A percentile compares a stretch with the other conserved stretches of the same genome.
Conservation (phyloP, 2,888 invertebrate species). For the Tetramorium bicarinatum region DNA sequence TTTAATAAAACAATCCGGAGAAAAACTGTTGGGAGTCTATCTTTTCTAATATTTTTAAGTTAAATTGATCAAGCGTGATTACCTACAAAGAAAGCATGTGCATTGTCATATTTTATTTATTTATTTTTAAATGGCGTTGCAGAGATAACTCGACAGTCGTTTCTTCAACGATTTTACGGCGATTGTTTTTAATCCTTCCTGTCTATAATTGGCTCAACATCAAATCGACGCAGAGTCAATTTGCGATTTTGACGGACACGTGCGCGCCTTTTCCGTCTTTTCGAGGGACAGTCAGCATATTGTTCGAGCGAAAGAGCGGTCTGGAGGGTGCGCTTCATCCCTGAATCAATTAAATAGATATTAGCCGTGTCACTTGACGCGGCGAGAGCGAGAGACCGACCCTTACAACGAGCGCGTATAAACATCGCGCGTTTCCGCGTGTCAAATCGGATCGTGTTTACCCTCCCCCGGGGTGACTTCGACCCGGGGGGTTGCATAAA, state of each 20-base stretch:
- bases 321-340: conserved; percentile 58
- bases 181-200: conserved; percentile 37
- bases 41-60: neutral
- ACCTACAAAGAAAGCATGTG: neutral
- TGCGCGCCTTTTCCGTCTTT: conserved; percentile 13
- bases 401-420: conserved; percentile 67
- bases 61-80: neutral
- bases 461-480: conserved; percentile 52
- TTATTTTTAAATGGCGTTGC: neutral
- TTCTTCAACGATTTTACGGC: conserved; percentile 16
- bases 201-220: conserved; percentile 26
- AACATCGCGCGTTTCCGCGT: conserved; percentile 76
- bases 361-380: conserved; percentile 83
- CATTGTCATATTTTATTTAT: neutral
- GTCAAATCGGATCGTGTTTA: conserved; percentile 82
- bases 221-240: conserved; percentile 34
- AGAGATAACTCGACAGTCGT: neutral
- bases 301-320: conserved; percentile 19
- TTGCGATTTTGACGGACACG: conserved; percentile 42
- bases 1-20: conserved; percentile 31
- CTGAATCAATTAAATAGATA: conserved; percentile 85
- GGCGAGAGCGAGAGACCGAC: conserved; percentile 46
- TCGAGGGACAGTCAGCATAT: conserved; percentile 50
- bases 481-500: conserved; percentile 82
- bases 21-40: neutral